Evolutionary conservation across 2,888 invertebrate genomes (phyloP).

Genomic region (Lasioglossum figueresi): DNA sequence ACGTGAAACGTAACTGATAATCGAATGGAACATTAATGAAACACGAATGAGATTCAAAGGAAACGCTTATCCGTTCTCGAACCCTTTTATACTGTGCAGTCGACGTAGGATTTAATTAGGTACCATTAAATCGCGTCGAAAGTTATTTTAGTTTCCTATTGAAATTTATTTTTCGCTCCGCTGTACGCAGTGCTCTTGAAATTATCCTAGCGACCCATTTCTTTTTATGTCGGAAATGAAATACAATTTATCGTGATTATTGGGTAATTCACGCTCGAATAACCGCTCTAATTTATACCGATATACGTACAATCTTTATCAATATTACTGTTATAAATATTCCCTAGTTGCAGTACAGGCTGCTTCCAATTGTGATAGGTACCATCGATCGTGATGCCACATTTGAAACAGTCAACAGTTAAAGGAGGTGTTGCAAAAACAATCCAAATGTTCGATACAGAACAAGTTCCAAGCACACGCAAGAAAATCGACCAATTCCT

Average conservation of each 20-base stretch:
- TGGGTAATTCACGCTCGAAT: not conserved
- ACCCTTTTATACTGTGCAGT: not conserved
- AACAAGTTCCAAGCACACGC: not conserved
- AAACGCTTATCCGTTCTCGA: not conserved
- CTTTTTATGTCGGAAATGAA: not conserved
- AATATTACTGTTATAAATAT: not conserved
- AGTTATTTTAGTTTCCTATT: not conserved
- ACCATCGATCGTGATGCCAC: not conserved
- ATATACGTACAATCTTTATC: not conserved
- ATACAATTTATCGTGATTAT: not conserved
- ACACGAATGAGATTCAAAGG: not conserved
- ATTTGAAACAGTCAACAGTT: not conserved
- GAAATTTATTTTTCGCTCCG: not conserved
- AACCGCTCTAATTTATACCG: not conserved
- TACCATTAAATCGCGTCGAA: slow-evolving; percentile 1
- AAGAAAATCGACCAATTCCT: not conserved
- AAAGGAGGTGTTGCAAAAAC: not conserved
- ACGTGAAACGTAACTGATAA: slow-evolving; percentile 12
- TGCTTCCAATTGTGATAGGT: not conserved
- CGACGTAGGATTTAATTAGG: slow-evolving; percentile 6
- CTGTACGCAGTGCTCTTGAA: not conserved
- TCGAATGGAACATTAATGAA: slow-evolving; percentile 13
- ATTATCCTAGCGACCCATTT: not conserved
- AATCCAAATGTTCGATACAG: not conserved
- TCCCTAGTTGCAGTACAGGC: not conserved